Conservation (phyloP, 2,888 invertebrate species). For the Acrobasis consociella region DNA sequence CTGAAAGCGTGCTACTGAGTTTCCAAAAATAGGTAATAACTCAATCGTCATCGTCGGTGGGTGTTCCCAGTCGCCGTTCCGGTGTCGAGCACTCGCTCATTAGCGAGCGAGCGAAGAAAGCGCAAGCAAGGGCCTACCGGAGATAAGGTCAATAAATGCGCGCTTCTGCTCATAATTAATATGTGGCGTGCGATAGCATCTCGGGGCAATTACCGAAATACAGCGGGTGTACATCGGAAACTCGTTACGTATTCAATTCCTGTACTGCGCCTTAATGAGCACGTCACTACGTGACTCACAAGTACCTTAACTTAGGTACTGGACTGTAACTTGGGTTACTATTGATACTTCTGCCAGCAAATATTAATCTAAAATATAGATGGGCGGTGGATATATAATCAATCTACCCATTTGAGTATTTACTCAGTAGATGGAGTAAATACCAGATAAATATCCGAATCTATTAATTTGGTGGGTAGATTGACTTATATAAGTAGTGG, state of each 20-base stretch:
- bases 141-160: constrained; percentile 79
- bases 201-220: constrained; percentile 67
- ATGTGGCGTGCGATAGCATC: constrained; percentile 64
- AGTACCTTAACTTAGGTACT: too few species aligned
- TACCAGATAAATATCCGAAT: too few species aligned
- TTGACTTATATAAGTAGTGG: too few species aligned
- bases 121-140: constrained; percentile 69
- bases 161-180: constrained; percentile 73
- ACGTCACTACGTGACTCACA: constrained; percentile 25
- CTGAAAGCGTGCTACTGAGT: constrained; percentile 35
- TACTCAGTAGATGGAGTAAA: too few species aligned
- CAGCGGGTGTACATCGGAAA: constrained; percentile 52
- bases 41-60: constrained; percentile 38
- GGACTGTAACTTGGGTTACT: too few species aligned
- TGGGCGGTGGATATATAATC: too few species aligned
- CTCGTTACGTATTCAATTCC: constrained; percentile 57
- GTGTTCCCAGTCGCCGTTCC: constrained; percentile 62
- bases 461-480: too few species aligned
- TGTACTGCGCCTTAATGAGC: constrained; percentile 50
- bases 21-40: constrained; percentile 43
- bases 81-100: constrained; percentile 62
- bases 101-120: constrained; percentile 64
- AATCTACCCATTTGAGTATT: too few species aligned
- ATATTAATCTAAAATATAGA: too few species aligned
- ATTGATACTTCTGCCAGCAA: too few species aligned